A percentile compares a stretch with the other conserved stretches of the same genome.
Evolutionary conservation across 2,113 vertebrate species (phyloP).

Genomic region (Falcunculus frontatus): DNA sequence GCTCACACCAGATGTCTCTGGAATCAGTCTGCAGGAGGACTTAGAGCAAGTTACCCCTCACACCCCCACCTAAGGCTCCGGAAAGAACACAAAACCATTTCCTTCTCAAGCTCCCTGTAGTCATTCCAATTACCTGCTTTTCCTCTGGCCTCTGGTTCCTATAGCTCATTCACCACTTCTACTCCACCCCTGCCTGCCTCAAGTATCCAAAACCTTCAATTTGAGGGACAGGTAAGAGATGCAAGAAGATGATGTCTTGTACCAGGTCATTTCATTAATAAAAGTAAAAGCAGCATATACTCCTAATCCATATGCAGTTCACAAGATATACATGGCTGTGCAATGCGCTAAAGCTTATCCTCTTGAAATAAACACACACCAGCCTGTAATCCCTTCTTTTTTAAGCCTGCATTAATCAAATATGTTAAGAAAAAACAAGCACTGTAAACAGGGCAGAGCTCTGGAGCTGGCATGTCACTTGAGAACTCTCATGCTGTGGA

Average conservation of each 20-base stretch:
- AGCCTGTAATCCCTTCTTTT: conserved; percentile 64
- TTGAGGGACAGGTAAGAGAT: background rate
- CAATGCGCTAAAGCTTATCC: conserved; percentile 17
- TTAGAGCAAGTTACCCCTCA: background rate
- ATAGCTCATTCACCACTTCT: background rate
- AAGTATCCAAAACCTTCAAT: background rate
- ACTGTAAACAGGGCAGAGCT: conserved; percentile 28
- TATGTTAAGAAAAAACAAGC: conserved; percentile 60
- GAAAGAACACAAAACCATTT: background rate
- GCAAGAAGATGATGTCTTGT: background rate
- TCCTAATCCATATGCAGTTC: conserved; percentile 15
- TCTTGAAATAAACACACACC: conserved; percentile 52
- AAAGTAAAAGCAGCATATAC: background rate
- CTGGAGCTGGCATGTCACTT: background rate
- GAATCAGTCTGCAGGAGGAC: background rate
- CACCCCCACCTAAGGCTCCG: background rate
- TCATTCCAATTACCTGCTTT: background rate
- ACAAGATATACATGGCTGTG: conserved; percentile 39
- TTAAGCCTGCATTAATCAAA: conserved; percentile 66
- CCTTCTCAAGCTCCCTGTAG: background rate
- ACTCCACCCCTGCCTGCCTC: background rate
- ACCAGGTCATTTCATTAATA: background rate
- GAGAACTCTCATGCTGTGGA: background rate
- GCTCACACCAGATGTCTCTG: background rate
- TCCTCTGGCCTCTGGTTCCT: background rate